Evolutionary conservation across 2,113 vertebrate species (phyloP).

Genomic region (Cebidichthys violaceus): DNA sequence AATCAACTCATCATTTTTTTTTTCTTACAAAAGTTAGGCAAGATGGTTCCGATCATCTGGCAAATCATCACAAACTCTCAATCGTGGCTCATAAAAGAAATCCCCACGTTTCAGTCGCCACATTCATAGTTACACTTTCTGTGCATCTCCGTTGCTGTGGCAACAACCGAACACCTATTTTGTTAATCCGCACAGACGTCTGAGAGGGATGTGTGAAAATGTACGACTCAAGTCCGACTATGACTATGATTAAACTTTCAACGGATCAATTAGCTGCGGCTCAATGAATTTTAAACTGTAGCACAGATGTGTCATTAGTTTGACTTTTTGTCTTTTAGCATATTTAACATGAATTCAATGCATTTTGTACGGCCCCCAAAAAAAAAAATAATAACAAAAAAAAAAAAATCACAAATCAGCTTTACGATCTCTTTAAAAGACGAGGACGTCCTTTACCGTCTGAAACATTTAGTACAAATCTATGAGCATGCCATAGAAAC

Average conservation of each 20-base stretch:
- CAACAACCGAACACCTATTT: not conserved
- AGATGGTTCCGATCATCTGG: not conserved
- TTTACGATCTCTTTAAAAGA: not conserved
- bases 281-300: not conserved
- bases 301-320: not conserved
- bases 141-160: not conserved
- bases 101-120: not conserved
- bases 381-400: too few relatives aligned
- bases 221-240: not conserved
- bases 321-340: not conserved
- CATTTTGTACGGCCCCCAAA: too few relatives aligned
- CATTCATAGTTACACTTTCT: not conserved
- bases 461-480: constrained; percentile 60
- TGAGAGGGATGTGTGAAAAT: constrained; percentile 32
- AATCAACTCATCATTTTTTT: too few relatives aligned
- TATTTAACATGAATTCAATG: too few relatives aligned
- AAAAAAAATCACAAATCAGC: too few relatives aligned
- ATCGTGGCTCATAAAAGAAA: not conserved
- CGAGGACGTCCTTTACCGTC: not conserved
- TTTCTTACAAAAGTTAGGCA: too few relatives aligned
- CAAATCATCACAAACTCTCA: not conserved
- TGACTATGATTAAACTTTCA: not conserved
- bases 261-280: not conserved
- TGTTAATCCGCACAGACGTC: not conserved
- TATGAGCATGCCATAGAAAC: constrained; percentile 63